Conservation (phyloP, 1,140 invertebrate genomes). For the Drosophila nannoptera region DNA sequence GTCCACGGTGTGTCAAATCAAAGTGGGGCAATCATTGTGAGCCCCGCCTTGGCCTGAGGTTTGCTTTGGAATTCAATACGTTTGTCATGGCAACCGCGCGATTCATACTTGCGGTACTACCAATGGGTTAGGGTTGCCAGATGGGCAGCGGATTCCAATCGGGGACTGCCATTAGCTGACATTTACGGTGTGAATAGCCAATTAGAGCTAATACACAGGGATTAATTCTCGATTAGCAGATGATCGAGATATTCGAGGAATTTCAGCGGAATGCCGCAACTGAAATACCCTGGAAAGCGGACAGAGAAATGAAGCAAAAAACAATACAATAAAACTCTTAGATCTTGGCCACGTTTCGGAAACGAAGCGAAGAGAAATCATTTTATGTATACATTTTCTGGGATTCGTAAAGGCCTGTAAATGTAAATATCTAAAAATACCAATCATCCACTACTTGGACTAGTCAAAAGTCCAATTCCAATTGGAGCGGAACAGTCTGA, state of each 20-base stretch:
- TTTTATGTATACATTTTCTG: background rate
- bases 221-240: background rate
- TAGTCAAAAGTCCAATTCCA: constrained; percentile 15
- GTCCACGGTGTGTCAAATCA: constrained; percentile 33
- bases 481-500: constrained; percentile 10
- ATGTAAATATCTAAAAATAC: constrained; percentile 8
- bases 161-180: background rate
- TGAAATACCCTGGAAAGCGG: background rate
- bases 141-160: background rate
- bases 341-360: background rate
- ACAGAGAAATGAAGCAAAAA: background rate
- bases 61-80: constrained; percentile 60
- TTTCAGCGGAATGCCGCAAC: background rate
- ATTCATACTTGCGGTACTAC: background rate
- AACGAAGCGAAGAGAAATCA: background rate
- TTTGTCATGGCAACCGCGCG: constrained; percentile 10
- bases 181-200: background rate
- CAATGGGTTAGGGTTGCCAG: background rate
- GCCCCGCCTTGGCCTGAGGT: constrained; percentile 31
- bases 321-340: no score
- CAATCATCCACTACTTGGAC: background rate
- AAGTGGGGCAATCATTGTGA: constrained; percentile 55
- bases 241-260: background rate
- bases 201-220: background rate
- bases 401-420: background rate